A percentile compares a stretch with the other conserved stretches of the same genome.
These are phyloP conservation scores for Chironomus striatipennis DNA, from an alignment of 1,140 invertebrate genomes.

Conservation along the genomic window DNA sequence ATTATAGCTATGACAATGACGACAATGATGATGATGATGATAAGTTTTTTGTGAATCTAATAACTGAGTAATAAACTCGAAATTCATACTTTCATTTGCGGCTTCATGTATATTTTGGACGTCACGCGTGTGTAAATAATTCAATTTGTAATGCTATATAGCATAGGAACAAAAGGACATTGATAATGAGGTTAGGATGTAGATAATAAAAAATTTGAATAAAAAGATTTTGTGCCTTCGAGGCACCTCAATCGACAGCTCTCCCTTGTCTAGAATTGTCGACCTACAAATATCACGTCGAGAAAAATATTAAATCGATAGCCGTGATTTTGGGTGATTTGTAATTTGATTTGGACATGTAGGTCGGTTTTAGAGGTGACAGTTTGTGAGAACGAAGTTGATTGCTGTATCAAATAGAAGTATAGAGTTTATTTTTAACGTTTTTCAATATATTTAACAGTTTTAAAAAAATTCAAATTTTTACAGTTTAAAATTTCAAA, in stretches of 20 bases:
- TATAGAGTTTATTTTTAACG: too few relatives aligned
- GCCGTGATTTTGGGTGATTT: neutral
- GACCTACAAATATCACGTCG: too few relatives aligned
- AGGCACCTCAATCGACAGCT: too few relatives aligned
- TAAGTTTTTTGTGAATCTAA: neutral
- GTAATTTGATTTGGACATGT: neutral
- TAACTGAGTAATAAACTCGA: neutral
- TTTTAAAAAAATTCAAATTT: too few relatives aligned
- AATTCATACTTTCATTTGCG: constrained; percentile 8
- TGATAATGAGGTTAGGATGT: constrained; percentile 17
- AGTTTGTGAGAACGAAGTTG: neutral
- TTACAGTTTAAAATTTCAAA: too few relatives aligned
- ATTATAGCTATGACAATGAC: too few relatives aligned
- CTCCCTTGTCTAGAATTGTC: too few relatives aligned
- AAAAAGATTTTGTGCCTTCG: neutral
- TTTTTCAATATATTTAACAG: too few relatives aligned
- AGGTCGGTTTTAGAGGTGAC: neutral
- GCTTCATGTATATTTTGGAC: neutral
- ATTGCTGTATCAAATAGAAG: neutral
- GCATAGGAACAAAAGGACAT: neutral
- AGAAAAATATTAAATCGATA: constrained; percentile 11
- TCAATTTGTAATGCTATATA: constrained; percentile 14
- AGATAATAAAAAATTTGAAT: constrained; percentile 22
- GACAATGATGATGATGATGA: too few relatives aligned
- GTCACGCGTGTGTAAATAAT: constrained; percentile 10